A percentile compares a stretch with the other conserved stretches of the same genome.
Conservation (phyloP, 2,113 vertebrate genomes). For the Tringa solitaria region DNA sequence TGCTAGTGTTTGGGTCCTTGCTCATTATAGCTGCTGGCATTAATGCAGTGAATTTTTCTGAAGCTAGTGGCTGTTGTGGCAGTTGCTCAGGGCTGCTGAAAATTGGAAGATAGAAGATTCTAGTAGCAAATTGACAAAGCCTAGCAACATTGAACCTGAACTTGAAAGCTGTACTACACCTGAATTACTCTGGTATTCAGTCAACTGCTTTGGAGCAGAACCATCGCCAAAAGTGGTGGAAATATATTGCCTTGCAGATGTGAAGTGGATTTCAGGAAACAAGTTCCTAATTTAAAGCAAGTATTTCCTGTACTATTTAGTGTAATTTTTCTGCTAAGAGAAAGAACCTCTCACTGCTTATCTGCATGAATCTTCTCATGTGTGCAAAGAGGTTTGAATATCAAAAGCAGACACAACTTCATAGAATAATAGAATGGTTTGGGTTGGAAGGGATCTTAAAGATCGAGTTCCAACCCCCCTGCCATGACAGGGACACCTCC, state of each 20-base stretch:
- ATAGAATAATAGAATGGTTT: too few species aligned
- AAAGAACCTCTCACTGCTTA: background rate
- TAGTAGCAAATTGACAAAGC: background rate
- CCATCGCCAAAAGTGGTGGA: background rate
- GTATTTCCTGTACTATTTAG: background rate
- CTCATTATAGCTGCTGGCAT: background rate
- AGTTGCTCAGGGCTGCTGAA: background rate
- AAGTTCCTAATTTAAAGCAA: background rate
- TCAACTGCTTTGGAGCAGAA: background rate
- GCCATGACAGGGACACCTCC: too few species aligned
- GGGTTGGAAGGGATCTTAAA: too few species aligned
- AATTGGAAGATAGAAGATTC: background rate
- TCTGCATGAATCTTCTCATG: background rate
- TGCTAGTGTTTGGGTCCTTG: background rate
- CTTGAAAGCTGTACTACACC: background rate
- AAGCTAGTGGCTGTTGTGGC: background rate
- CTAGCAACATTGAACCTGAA: background rate
- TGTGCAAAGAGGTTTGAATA: background rate
- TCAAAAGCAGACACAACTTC: background rate
- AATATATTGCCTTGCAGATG: background rate
- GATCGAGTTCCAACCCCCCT: too few species aligned
- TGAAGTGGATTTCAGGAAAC: background rate
- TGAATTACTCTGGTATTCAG: background rate
- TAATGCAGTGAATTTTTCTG: background rate
- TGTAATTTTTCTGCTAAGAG: background rate